Evolutionary conservation across 1,140 invertebrate genomes (phyloP), one percentile per base, ranked within the genome.

Genomic region (Prorops nasuta): DNA sequence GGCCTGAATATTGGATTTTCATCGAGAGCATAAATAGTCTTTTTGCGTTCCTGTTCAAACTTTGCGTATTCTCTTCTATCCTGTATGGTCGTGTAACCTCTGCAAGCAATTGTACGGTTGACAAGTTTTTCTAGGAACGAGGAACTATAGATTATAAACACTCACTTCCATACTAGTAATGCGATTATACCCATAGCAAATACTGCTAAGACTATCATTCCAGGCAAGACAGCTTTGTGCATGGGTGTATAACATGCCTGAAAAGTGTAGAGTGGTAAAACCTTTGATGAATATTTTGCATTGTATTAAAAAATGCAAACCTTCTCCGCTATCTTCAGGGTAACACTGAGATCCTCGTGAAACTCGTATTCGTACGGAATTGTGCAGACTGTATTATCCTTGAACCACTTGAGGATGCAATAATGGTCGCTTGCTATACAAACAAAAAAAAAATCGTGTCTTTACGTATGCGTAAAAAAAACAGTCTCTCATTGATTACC

Each of bases 1-100:
- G 64, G 53, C 34, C 48, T 52, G 22, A 56, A 69, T 22, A 69
- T 34, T 15, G 66, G 66, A 63, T 69, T 69, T 21, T 60, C 45
- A 0, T 49, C 42, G 9, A 62, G 34, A 14, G 49, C 55, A n/a
- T 58, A 65, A 10, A 67, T 36, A 2, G 63, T 67, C 20, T 44
- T 61, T 8, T 54, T 48, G 4, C 18, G 52, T 22, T 68, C 63
- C 19, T 36, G 14, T 16, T 56, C 55, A n/a, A 69, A 69, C 28
- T 61, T 67, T 1, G 48, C 58, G 14, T 48, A 67, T 36, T 69
- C 66, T 12, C 35, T 53, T 38, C 37, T 54, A 18, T 69, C 66
- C 15, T 50, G 15, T 44, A 54, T 47, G 2, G 16, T 17, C 1
- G 22, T 36, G 46, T 51, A 60, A 22, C n/a, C 32, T 18, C 58